Evolutionary conservation across 2,113 vertebrate species (phyloP).

Genomic region (Macroglossus sobrinus): DNA sequence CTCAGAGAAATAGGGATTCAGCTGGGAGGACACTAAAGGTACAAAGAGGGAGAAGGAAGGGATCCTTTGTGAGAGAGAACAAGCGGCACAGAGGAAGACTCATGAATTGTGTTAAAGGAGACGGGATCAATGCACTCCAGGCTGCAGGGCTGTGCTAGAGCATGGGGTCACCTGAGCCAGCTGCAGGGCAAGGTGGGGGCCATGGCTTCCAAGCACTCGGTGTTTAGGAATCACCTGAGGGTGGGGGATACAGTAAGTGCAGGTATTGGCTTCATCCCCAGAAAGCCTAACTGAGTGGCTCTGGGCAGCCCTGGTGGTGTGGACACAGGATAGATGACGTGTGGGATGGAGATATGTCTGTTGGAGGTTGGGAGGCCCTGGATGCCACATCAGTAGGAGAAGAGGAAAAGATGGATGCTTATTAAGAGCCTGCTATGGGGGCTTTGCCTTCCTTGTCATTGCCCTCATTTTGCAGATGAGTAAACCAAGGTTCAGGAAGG

Average conservation of each 20-base stretch:
- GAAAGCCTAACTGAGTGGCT: background rate
- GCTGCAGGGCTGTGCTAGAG: background rate
- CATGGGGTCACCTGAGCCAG: background rate
- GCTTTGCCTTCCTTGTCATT: too few relatives aligned
- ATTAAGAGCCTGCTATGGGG: background rate
- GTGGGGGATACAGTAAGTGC: too few relatives aligned
- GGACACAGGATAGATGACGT: background rate
- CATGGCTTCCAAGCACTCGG: fast-evolving
- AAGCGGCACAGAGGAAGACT: background rate
- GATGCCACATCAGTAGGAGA: background rate
- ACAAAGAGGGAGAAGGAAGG: background rate
- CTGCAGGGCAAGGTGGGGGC: background rate
- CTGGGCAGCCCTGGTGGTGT: background rate
- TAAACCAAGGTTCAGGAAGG: background rate
- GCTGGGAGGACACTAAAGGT: background rate
- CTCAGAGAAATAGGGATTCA: too few relatives aligned
- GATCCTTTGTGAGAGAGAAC: background rate
- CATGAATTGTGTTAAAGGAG: background rate
- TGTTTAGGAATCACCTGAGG: background rate
- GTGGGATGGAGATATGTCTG: background rate
- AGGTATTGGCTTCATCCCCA: fast-evolving
- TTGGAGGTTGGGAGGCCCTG: fast-evolving
- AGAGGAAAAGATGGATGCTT: background rate
- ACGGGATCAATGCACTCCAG: fast-evolving
- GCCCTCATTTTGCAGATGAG: background rate